These are phyloP conservation scores for Polydrusus pterygomalis DNA, from an alignment of 2,888 invertebrate species.

Conservation along the genomic window DNA sequence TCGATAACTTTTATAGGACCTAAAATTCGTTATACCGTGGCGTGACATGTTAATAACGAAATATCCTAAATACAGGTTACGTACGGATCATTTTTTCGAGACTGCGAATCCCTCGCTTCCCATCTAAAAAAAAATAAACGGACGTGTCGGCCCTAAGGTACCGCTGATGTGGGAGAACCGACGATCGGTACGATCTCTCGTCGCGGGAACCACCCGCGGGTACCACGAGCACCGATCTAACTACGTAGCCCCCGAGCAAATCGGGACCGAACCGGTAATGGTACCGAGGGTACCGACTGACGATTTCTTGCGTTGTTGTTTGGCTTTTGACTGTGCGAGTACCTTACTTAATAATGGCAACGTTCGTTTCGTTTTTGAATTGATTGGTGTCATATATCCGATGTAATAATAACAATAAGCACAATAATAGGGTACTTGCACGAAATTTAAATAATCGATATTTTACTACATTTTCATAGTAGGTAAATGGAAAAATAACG, in stretches of 20 bases:
- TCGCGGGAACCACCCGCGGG: slow-evolving; percentile 55
- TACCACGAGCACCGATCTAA: slow-evolving; percentile 54
- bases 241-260: slow-evolving; percentile 52
- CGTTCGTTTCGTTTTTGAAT: neutral
- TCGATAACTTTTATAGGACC: no score
- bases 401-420: no score
- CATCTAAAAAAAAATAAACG: slow-evolving; percentile 38
- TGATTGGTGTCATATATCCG: neutral
- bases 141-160: slow-evolving; percentile 45
- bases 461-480: no score
- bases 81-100: neutral
- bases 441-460: no score
- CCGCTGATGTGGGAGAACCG: slow-evolving; percentile 46
- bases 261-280: slow-evolving; percentile 50
- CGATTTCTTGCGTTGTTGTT: slow-evolving; percentile 20
- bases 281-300: slow-evolving; percentile 30
- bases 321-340: slow-evolving; percentile 29
- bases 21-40: no score
- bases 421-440: no score
- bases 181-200: slow-evolving; percentile 28
- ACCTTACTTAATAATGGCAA: neutral
- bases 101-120: slow-evolving; percentile 3
- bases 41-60: no score
- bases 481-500: no score
- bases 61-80: no score